A percentile compares a stretch with the other conserved stretches of the same genome.
Evolutionary conservation across 2,113 vertebrate genomes (phyloP).

Genomic region (Ramphastos sulfuratus): DNA sequence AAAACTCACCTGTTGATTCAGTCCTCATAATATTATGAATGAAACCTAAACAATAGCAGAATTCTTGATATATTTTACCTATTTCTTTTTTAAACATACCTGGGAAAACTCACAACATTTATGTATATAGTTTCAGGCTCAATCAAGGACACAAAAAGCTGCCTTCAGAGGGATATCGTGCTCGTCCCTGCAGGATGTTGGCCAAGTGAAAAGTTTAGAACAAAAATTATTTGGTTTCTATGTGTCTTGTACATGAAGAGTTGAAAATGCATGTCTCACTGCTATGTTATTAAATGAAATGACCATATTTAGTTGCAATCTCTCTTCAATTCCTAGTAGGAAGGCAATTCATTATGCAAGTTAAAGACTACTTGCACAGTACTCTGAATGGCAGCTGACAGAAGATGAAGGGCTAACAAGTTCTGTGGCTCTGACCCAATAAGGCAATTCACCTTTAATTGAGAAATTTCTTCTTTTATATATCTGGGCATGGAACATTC

Average conservation of each 20-base stretch:
- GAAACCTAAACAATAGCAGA: background rate
- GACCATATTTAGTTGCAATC: background rate
- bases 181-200: background rate
- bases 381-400: background rate
- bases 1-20: background rate
- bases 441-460: background rate
- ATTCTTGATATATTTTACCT: background rate
- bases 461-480: background rate
- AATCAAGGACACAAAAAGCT: background rate
- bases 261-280: background rate
- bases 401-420: background rate
- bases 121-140: background rate
- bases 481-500: background rate
- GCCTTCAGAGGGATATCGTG: background rate
- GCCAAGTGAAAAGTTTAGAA: background rate
- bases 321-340: background rate
- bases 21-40: background rate
- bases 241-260: background rate
- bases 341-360: background rate
- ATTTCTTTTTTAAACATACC: background rate
- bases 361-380: background rate
- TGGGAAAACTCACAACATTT: background rate
- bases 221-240: background rate
- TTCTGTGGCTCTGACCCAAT: background rate
- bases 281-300: background rate